These are phyloP conservation scores for Leptopilina myrica DNA, from an alignment of 2,888 invertebrate species.

Conservation along the genomic window DNA sequence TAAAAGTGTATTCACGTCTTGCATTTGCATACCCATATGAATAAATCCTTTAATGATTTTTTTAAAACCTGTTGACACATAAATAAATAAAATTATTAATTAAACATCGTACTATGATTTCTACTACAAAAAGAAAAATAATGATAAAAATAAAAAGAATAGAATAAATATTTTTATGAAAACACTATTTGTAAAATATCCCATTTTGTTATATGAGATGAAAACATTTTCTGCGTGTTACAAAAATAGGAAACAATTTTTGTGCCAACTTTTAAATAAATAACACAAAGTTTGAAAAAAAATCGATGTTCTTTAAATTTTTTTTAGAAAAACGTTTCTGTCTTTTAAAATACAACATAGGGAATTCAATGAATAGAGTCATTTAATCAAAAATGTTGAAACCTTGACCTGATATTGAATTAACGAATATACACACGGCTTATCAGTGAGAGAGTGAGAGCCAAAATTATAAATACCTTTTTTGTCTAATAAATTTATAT, in stretches of 20 bases:
- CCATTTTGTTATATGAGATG: too few species aligned
- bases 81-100: too few species aligned
- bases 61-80: conserved; percentile 20
- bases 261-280: conserved; percentile 33
- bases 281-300: conserved; percentile 30
- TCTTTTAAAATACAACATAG: not conserved
- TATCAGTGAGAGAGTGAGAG: not conserved
- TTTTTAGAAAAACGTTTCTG: not conserved
- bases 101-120: too few species aligned
- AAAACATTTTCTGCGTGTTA: conserved; percentile 7
- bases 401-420: conserved; percentile 26
- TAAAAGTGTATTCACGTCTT: conserved; percentile 21
- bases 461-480: conserved; percentile 28
- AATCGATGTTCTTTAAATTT: conserved; percentile 2
- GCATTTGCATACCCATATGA: conserved; percentile 29
- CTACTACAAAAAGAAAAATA: too few species aligned
- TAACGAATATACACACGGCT: not conserved
- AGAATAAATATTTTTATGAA: too few species aligned
- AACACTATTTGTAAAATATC: too few species aligned
- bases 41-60: not conserved
- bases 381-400: conserved; percentile 16
- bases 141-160: too few species aligned
- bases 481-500: not conserved
- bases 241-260: conserved; percentile 37
- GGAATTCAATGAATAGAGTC: not conserved